Percentiles rank a stretch among this genome's conserved stretches.
Conservation (phyloP, 2,113 vertebrate species). For the Melanerpes formicivorus region DNA sequence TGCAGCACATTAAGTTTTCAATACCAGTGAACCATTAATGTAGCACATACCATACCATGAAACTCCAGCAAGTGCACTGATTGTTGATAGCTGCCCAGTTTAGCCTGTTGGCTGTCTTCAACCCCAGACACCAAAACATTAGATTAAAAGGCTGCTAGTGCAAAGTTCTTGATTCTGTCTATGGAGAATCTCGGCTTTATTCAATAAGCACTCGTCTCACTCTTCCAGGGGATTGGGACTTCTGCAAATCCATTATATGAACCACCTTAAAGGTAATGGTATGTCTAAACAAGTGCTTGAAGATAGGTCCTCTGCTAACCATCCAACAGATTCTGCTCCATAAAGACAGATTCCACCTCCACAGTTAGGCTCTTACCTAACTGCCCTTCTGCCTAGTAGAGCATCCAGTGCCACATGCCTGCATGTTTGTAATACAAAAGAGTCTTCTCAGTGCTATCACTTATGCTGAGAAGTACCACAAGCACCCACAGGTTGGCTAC, state of each 20-base stretch:
- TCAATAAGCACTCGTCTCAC: background rate
- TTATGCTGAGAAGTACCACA: fast-evolving
- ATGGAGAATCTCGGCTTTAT: background rate
- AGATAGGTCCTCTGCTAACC: background rate
- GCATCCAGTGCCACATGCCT: background rate
- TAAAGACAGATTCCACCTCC: background rate
- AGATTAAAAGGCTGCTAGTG: background rate
- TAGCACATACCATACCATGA: background rate
- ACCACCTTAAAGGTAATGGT: background rate
- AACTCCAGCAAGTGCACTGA: background rate
- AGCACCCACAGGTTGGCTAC: background rate
- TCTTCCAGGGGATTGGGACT: background rate
- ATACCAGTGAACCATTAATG: background rate
- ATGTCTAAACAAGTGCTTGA: background rate
- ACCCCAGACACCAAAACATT: background rate
- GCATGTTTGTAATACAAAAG: background rate
- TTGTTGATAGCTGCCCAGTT: background rate
- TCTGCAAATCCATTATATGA: background rate
- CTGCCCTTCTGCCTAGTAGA: background rate
- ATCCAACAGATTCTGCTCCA: background rate
- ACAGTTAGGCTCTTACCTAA: background rate
- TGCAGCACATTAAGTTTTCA: background rate
- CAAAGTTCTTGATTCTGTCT: fast-evolving
- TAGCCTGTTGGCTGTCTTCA: background rate
- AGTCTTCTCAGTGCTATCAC: background rate